These are phyloP conservation scores for Salvelinus alpinus DNA, from an alignment of 2,113 vertebrate genomes.

Conservation along the genomic window DNA sequence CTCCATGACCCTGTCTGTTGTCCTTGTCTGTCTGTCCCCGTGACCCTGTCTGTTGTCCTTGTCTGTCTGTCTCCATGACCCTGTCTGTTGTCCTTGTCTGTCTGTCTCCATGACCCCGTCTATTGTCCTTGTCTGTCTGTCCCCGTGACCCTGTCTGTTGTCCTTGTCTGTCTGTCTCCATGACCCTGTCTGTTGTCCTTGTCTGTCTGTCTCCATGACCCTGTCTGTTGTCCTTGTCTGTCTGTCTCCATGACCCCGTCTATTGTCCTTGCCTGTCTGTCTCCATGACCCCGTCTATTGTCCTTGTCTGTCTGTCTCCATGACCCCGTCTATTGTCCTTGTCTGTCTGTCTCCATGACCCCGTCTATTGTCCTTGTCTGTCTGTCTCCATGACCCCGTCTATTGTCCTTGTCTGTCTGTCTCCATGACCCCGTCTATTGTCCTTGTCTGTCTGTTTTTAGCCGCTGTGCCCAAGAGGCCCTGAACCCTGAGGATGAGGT, in stretches of 20 bases:
- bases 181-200: slow-evolving; percentile 33
- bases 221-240: slow-evolving; percentile 5
- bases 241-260: slow-evolving; percentile 24
- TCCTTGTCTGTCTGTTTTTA: slow-evolving; percentile 44
- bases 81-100: slow-evolving; percentile 32
- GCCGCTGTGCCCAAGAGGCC: slow-evolving; percentile 88
- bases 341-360: background rate
- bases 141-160: no score
- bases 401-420: slow-evolving; percentile 32
- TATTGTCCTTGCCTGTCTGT: slow-evolving; percentile 23
- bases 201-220: background rate
- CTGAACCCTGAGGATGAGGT: slow-evolving; percentile 94
- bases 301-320: slow-evolving; percentile 10
- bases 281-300: slow-evolving; percentile 8
- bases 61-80: slow-evolving; percentile 6
- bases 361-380: slow-evolving; percentile 5
- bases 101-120: slow-evolving; percentile 23
- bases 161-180: slow-evolving; percentile 9
- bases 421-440: slow-evolving; percentile 31
- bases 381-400: slow-evolving; percentile 24
- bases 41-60: slow-evolving; percentile 33
- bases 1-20: slow-evolving; percentile 32
- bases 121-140: slow-evolving; percentile 28
- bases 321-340: slow-evolving; percentile 34
- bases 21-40: slow-evolving; percentile 20